phyloP scores from a whole-genome alignment of 1,140 invertebrate genomes.

The Drosophila suzukii region DNA sequence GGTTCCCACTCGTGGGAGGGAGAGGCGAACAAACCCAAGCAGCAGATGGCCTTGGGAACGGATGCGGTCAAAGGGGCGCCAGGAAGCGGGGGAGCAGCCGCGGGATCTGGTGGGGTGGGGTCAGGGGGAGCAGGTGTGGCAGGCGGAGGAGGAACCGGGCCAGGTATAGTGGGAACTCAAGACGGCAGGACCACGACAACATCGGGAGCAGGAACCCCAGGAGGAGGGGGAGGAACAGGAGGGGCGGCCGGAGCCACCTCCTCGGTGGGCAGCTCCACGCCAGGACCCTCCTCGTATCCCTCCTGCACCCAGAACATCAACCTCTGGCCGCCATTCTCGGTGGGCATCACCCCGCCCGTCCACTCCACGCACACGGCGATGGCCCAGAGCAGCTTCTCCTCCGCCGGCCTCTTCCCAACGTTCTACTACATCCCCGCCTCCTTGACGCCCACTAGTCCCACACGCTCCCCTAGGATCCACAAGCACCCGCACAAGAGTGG shows the following conservation, averaged over 20 bases:
- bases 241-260: background rate
- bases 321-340: constrained; percentile 87
- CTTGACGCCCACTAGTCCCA: constrained; percentile 29
- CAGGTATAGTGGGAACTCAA: background rate
- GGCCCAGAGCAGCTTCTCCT: constrained; percentile 71
- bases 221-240: background rate
- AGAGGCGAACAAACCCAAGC: constrained; percentile 86
- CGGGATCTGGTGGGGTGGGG: constrained; percentile 1
- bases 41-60: constrained; percentile 78
- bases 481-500: constrained; percentile 22
- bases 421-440: constrained; percentile 87
- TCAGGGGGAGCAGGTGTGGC: constrained; percentile 20
- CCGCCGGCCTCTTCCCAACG: constrained; percentile 72
- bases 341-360: constrained; percentile 85
- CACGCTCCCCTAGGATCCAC: constrained; percentile 5
- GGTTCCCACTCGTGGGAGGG: constrained; percentile 86
- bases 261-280: constrained; percentile 19
- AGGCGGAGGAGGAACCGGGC: constrained; percentile 9
- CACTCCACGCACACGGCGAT: constrained; percentile 79
- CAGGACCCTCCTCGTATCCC: constrained; percentile 11
- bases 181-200: constrained; percentile 1
- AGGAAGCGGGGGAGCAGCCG: background rate
- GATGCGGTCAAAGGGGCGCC: background rate
- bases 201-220: background rate
- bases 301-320: constrained; percentile 83